Evolutionary conservation across 2,113 vertebrate species (phyloP).

Genomic region (mouse (Mus musculus)): DNA sequence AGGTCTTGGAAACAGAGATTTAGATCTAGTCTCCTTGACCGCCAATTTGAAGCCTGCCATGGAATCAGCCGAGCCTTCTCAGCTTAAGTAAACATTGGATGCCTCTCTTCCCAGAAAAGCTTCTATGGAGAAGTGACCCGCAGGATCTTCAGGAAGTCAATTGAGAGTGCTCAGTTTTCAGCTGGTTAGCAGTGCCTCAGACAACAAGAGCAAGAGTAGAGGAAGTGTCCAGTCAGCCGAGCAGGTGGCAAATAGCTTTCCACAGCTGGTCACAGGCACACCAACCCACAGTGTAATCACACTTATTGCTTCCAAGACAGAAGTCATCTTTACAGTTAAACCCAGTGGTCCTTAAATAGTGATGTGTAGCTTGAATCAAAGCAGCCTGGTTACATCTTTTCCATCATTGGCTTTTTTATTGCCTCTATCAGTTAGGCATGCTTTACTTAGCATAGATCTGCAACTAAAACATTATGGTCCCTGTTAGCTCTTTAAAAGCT

Average conservation of each 20-base stretch:
- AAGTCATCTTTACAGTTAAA: constrained; percentile 46
- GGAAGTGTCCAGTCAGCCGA: constrained; percentile 6
- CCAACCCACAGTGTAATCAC: constrained; percentile 39
- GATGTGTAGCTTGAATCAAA: constrained; percentile 54
- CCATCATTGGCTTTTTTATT: constrained; percentile 60
- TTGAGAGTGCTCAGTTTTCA: neutral
- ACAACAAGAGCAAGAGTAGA: neutral
- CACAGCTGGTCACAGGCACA: constrained; percentile 37
- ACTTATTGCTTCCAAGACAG: neutral
- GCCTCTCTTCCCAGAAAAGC: neutral
- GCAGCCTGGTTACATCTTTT: constrained; percentile 27
- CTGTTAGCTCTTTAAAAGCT: neutral
- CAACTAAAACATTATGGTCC: neutral
- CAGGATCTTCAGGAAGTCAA: neutral
- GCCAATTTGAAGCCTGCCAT: no score
- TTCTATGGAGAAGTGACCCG: neutral
- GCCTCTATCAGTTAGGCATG: constrained; percentile 38
- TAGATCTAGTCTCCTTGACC: no score
- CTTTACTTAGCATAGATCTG: constrained; percentile 33
- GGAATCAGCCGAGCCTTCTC: no score
- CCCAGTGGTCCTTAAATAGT: constrained; percentile 60
- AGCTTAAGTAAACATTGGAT: neutral
- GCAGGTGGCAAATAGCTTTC: constrained; percentile 53
- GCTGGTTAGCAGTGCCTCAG: neutral
- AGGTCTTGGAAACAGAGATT: no score